Conservation (phyloP, 1,140 invertebrate species). For the Saccostrea echinata region DNA sequence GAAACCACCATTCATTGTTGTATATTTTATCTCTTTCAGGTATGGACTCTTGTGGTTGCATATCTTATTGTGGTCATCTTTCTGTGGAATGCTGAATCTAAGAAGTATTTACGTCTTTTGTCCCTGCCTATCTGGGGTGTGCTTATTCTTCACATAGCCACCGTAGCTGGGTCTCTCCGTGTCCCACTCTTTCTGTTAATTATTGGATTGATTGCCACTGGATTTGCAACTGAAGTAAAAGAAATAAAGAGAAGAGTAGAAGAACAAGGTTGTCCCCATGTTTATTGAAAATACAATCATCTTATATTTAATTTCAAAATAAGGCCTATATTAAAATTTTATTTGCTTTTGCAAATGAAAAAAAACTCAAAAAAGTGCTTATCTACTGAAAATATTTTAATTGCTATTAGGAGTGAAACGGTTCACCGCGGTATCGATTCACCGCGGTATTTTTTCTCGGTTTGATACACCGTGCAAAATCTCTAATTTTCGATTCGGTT, state of each 20-base stretch:
- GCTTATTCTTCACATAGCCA: conserved; percentile 78
- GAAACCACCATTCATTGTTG: not conserved
- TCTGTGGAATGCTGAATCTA: conserved; percentile 73
- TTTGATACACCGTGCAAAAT: no score
- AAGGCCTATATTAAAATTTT: not conserved
- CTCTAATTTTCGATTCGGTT: no score
- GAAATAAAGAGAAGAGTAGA: conserved; percentile 58
- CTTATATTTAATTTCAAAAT: not conserved
- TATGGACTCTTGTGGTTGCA: conserved; percentile 74
- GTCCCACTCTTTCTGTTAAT: conserved; percentile 79
- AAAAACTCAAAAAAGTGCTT: not conserved
- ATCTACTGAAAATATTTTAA: no score
- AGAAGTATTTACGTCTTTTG: conserved; percentile 67
- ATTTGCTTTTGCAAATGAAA: not conserved
- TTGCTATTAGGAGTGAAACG: no score
- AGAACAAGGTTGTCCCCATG: conserved; percentile 7
- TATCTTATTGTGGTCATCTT: conserved; percentile 75
- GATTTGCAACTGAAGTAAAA: conserved; percentile 74
- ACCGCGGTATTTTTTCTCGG: no score
- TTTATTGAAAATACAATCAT: not conserved
- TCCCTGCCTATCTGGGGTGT: conserved; percentile 78
- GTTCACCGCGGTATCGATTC: no score
- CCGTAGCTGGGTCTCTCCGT: conserved; percentile 80
- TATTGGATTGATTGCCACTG: conserved; percentile 78
- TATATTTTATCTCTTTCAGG: conserved; percentile 63